Conservation (phyloP, 2,888 invertebrate species). For the Alloscopus bannaensis region DNA sequence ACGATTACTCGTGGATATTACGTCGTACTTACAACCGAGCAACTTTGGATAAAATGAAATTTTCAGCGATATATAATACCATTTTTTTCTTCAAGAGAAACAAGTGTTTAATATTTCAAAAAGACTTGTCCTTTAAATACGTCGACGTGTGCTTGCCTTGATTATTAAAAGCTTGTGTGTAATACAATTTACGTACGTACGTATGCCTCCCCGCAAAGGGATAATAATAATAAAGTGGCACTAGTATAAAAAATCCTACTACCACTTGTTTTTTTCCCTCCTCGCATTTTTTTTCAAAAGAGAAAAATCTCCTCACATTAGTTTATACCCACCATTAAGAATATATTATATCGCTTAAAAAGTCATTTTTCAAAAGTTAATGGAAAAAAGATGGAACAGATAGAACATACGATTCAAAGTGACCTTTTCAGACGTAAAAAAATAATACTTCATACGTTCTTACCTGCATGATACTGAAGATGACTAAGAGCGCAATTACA, state of each 20-base stretch:
- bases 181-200: neutral
- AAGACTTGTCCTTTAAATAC: conserved; percentile 44
- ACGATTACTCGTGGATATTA: neutral
- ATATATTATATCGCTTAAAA: conserved; percentile 43
- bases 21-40: conserved; percentile 27
- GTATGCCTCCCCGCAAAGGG: conserved; percentile 1
- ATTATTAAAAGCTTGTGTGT: conserved; percentile 11
- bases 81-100: conserved; percentile 27
- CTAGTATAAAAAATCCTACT: neutral
- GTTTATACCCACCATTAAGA: conserved; percentile 48
- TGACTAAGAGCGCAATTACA: conserved; percentile 55
- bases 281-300: neutral
- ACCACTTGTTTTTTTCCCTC: neutral
- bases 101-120: conserved; percentile 36
- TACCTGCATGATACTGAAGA: conserved; percentile 61
- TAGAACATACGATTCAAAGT: conserved; percentile 49
- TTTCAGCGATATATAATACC: neutral
- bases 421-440: conserved; percentile 46
- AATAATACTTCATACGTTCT: too few relatives aligned
- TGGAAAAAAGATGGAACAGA: conserved; percentile 46
- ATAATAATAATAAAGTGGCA: conserved; percentile 7
- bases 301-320: conserved; percentile 24
- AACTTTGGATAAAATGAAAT: conserved; percentile 40
- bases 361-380: conserved; percentile 38
- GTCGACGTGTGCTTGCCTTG: conserved; percentile 19